Evolutionary conservation across 1,140 invertebrate genomes (phyloP), one percentile per base, ranked within the genome.

Genomic region (Pemphigus obesinymphae): DNA sequence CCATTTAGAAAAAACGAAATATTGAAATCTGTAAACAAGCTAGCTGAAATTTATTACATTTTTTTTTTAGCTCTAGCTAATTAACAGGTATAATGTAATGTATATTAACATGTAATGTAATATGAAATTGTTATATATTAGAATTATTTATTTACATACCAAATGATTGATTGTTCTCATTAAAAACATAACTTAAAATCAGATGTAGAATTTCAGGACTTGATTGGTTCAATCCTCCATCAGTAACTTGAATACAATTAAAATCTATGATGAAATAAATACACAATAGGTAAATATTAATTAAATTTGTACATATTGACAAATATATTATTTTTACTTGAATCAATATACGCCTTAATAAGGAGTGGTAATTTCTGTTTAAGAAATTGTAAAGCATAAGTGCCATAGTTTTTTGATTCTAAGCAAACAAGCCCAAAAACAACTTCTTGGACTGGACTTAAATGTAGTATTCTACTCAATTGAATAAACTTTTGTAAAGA

Each of bases 381-480:
- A 45, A 97, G 88, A 88, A 95, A 93, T 84, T 93, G 91, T 82
- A 90, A 88, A 31, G 95, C 93, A 84, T 92, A 89, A 84, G 88
- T 88, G 43, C 90, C 88, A 66, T 89, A 84, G 86, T 92, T 93
- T 15, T 91, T 90, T 1, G 95, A 96, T 86, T 94, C 91, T 55
- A 93, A 90, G 78, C 97, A 88, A 68, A 93, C 92, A 85, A 97
- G 89, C 45, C 93, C 94, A 88, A 97, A 92, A 29, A 94, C 92
- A 85, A 96, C 93, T 89, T 97, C 96, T 88, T 96, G 94, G 20
- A 96, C 92, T 84, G 93, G 89, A 73, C 92, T 93, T 83, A 97
- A 91, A 85, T 92, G 92, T 83, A 97, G 89, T 85, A 94, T 90
- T 89, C 94, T 93, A 87, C 92, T 93, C 78, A 97, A 89, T 85